Evolutionary conservation across 2,113 vertebrate genomes (phyloP), one percentile per base, ranked within the genome.

Genomic region (Esox niger): DNA sequence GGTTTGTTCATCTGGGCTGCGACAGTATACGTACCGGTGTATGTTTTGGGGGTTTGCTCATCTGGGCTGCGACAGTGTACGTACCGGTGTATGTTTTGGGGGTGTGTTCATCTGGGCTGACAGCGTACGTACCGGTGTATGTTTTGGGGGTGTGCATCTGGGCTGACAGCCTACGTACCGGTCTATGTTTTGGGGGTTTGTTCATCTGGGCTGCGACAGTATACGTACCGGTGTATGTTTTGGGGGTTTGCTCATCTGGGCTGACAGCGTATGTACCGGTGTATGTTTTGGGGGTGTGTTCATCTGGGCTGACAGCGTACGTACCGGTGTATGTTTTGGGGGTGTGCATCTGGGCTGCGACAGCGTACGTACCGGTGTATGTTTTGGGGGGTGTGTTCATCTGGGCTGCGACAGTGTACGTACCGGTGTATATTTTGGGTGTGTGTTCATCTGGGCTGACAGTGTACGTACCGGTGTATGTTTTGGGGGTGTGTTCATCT

Each of bases 321-420:
- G 96, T 92, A 66, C 0, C 5, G 4, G 15, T 43, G 15, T 29
- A 2, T 47, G 6, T 35, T 21, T 23, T 17, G 49, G 8, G n/a
- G n/a, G n/a, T n/a, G 11, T 29, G 59, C 10, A 3, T 66, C 32
- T 9, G 32, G 32, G 32, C 32, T 33, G 94, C 57, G 97, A 98
- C 91, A 93, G 95, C 1, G 97, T 98, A 83, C 95, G 96, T 92
- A 66, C 0, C 5, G 4, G 15, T 43, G 15, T 29, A 2, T 47
- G 6, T 35, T 21, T 23, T 17, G 49, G 8, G 8, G n/a, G n/a
- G n/a, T n/a, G 11, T 29, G n/a, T 29, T 62, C 10, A 3, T 66
- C 32, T 9, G 32, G 32, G 32, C 32, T 33, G 94, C 57, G 97
- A 98, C 91, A 93, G 95, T 1, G 97, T 98, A 83, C 95, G 96